Evolutionary conservation across 2,797 vertebrate species (phyloP).

Genomic region (Gouania willdenowi): DNA sequence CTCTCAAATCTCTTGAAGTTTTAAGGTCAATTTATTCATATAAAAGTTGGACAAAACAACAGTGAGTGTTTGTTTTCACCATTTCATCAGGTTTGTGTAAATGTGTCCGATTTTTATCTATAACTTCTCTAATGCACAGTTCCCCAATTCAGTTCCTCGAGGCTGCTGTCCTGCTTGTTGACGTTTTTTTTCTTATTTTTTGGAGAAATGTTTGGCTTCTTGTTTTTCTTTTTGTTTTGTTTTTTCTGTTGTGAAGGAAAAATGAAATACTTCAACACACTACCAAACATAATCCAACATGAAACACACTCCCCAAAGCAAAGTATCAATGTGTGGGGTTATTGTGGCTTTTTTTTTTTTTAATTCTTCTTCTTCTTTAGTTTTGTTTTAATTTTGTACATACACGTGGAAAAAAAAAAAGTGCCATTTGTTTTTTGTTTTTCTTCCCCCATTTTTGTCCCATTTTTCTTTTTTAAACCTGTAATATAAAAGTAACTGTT

Average conservation of each 20-base stretch:
- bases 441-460: too few species aligned
- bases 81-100: too few species aligned
- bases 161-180: too few species aligned
- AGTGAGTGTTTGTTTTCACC: too few species aligned
- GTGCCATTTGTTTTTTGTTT: slow-evolving; percentile 65
- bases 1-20: too few species aligned
- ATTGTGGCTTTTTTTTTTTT: slow-evolving; percentile 49
- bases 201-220: too few species aligned
- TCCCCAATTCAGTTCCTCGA: too few species aligned
- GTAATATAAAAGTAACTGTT: slow-evolving; percentile 62
- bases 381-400: slow-evolving; percentile 53
- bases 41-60: too few species aligned
- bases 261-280: slow-evolving; percentile 43
- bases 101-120: too few species aligned
- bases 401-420: slow-evolving; percentile 64
- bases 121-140: too few species aligned
- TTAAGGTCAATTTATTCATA: too few species aligned
- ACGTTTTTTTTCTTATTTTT: too few species aligned
- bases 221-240: slow-evolving; percentile 56
- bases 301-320: slow-evolving; percentile 48
- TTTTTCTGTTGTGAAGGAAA: slow-evolving; percentile 45
- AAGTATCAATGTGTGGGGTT: slow-evolving; percentile 24
- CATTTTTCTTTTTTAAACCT: slow-evolving; percentile 42
- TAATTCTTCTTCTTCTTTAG: slow-evolving; percentile 41
- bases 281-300: slow-evolving; percentile 50